Evolutionary conservation across 1,140 invertebrate species (phyloP), one percentile per base, ranked within the genome.

Genomic region (Heliconius congener): DNA sequence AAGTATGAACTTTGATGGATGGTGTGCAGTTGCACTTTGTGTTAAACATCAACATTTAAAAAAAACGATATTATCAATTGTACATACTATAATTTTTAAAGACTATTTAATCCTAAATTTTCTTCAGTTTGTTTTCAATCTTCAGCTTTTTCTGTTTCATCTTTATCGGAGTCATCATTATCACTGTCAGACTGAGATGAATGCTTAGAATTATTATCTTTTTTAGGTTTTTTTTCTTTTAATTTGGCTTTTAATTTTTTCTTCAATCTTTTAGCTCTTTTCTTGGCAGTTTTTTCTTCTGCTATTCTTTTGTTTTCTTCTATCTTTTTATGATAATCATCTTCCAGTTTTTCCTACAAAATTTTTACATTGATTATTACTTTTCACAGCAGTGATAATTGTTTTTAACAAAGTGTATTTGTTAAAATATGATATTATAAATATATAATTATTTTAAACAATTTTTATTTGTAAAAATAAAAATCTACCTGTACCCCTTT

Each of bases 241-340:
- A 94, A 82, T 88, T 96, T 95, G 60, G 88, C 81, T 87, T 95
- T 96, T 82, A 96, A 93, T 86, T 98, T 98, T 84, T 96, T 97
- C 85, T 97, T 98, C 76, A 97, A 88, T 83, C 98, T 95, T 91
- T 98, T 99, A 1, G 96, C 96, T 84, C 98, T 94, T 93, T 98
- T 98, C 82, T 98, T 98, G 0, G 97, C 97, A 2, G 98, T 98
- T 88, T 95, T 95, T 87, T 97, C 96, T 86, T 99, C 98, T 37
- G 97, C 96, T 84, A 94, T 91, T 83, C 90, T 96, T 89, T 96
- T 96, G 87, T 99, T 98, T 85, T 98, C 96, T 92, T 98, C 97
- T 9, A 99, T 87, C 94, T 98, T 99, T 73, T 95, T 88, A 82
- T 97, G 96, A 94, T 98, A 99, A 80, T 97, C 97, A 34, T 96